Base-by-base conservation (phyloP, 2,113 vertebrate species). In the Calypte anna region DNA sequence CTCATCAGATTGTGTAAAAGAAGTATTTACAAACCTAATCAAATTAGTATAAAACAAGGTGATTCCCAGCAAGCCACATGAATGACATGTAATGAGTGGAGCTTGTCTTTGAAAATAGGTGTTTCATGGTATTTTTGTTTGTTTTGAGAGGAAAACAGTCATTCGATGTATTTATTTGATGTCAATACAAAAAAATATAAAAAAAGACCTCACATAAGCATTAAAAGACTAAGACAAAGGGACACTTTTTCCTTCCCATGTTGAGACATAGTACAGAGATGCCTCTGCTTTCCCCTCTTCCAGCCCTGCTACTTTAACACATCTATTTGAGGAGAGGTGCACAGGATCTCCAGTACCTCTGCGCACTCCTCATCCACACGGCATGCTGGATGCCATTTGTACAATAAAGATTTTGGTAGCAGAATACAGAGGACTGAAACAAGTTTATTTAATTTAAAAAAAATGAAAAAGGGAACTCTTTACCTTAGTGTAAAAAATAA, bases 351-450 rank as follows among this genome's bases (percentile, higher is more conserved):
- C 1, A 40, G 36, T 13, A 8, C 43, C 40, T 43, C 59, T 3
- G 0, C 5, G 7, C 7, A 48, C 30, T 43, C 18, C 57, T 53
- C 1, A 1, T 54, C 27, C 53, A 58, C 18, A 10, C 0, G 1
- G 22, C 38, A 72, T 4, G 9, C 53, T 70, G 38, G 53, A 62
- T 70, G 48, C 38, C 61, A 59, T 67, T 67, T 62, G 48, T 13
- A 48, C 1, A 0, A 43, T 30, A 86, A 91, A 22, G 4, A 30
- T 77, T 83, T 25, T n/a, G n/a, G 46, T 30, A 63, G 36, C 46
- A 82, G 23, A 77, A 14, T 23, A 69, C 12, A 80, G 62, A 66
- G 14, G 28, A 66, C 24, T 76, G 25, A 58, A 81, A 70, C 8
- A 80, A 74, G 6, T 48, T 86, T 48, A 66, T 38, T 10, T 40